Conservation (phyloP, 2,888 invertebrate genomes). For the Amphipyra tragopoginis region DNA sequence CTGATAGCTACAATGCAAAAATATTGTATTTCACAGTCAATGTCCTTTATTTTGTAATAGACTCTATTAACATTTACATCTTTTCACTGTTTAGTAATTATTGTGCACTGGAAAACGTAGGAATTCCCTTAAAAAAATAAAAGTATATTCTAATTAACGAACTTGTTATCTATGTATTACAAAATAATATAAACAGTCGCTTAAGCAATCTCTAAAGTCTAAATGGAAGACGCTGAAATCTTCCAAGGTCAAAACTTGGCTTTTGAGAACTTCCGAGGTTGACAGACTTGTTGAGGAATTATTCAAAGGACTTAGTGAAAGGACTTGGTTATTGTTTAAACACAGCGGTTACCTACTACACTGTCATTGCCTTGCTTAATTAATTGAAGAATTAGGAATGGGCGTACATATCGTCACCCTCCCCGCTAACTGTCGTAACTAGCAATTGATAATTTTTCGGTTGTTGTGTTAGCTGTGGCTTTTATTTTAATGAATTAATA, state of each 20-base stretch:
- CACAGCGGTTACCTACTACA: slow-evolving; percentile 26
- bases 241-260: slow-evolving; percentile 21
- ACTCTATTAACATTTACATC: too few species aligned
- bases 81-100: too few species aligned
- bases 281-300: slow-evolving; percentile 43
- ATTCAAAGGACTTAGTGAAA: slow-evolving; percentile 36
- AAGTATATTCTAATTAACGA: not conserved
- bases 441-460: too few species aligned
- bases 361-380: slow-evolving; percentile 16
- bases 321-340: slow-evolving; percentile 35
- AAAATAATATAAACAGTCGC: slow-evolving; percentile 1
- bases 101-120: too few species aligned
- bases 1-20: not conserved
- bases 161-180: slow-evolving; percentile 1
- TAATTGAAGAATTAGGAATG: not conserved
- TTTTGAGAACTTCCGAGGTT: slow-evolving; percentile 29
- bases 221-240: slow-evolving; percentile 8
- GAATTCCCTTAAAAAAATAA: too few species aligned
- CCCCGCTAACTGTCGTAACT: too few species aligned
- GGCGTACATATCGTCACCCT: too few species aligned
- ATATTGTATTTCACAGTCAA: not conserved
- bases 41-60: too few species aligned
- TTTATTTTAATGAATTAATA: too few species aligned
- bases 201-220: slow-evolving; percentile 2
- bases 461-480: too few species aligned